Evolutionary conservation across 2,797 vertebrate species (phyloP).

Genomic region (Acanthiza pusilla): DNA sequence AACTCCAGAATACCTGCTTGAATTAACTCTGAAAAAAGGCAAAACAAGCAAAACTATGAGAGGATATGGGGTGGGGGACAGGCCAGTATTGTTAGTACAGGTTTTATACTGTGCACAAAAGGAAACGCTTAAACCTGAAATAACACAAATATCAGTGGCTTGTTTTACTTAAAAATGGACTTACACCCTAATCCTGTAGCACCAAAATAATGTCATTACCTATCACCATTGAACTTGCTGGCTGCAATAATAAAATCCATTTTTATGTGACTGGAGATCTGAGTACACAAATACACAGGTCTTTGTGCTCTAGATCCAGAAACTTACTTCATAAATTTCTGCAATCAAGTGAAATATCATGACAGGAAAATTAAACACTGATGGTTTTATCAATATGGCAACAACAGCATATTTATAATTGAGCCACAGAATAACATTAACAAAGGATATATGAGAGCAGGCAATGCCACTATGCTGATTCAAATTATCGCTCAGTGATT

Average conservation of each 20-base stretch:
- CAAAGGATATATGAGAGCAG: neutral
- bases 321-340: neutral
- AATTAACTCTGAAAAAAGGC: neutral
- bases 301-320: neutral
- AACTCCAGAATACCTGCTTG: neutral
- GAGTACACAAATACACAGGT: neutral
- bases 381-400: neutral
- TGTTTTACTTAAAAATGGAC: neutral
- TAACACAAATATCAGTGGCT: neutral
- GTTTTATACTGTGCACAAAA: neutral
- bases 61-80: neutral
- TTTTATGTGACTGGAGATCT: neutral
- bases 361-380: neutral
- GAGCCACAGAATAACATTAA: neutral
- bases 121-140: neutral
- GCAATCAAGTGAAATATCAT: neutral
- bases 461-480: neutral
- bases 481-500: neutral
- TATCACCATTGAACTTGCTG: neutral
- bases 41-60: neutral
- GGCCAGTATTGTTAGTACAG: neutral
- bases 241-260: neutral
- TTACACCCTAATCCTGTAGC: neutral
- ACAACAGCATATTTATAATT: neutral
- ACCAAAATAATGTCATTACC: neutral